Evolutionary conservation across 2,797 vertebrate genomes (phyloP).

Genomic region (Pygocentrus nattereri): DNA sequence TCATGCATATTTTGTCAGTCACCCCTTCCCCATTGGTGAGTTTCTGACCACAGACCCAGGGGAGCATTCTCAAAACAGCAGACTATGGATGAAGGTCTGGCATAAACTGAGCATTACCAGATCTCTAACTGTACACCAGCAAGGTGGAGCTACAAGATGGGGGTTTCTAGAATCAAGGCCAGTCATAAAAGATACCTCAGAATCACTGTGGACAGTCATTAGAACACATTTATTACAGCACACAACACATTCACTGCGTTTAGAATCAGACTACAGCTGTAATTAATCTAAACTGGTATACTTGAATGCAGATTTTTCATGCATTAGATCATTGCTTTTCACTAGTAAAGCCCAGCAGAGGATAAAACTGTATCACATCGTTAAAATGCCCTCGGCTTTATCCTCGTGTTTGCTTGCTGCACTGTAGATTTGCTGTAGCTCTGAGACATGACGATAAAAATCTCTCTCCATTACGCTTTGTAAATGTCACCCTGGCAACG

Average conservation of each 20-base stretch:
- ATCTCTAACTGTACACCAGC: too few relatives aligned
- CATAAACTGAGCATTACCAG: too few relatives aligned
- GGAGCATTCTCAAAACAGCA: too few relatives aligned
- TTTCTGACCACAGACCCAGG: too few relatives aligned
- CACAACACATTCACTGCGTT: too few relatives aligned
- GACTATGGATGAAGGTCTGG: too few relatives aligned
- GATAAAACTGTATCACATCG: neutral
- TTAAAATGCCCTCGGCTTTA: neutral
- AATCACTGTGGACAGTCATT: neutral
- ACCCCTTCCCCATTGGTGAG: too few relatives aligned
- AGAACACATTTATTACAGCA: neutral
- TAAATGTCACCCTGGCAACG: slow-evolving; percentile 52
- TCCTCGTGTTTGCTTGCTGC: slow-evolving; percentile 21
- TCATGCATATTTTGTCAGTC: too few relatives aligned
- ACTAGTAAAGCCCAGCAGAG: neutral
- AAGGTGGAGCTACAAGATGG: too few relatives aligned
- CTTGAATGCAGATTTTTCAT: slow-evolving; percentile 8
- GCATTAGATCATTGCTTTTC: slow-evolving; percentile 14
- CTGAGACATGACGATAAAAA: slow-evolving; percentile 57
- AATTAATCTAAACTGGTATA: neutral
- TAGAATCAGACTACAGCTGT: neutral
- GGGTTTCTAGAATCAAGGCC: too few relatives aligned
- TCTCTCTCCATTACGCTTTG: slow-evolving; percentile 50
- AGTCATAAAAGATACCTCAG: neutral
- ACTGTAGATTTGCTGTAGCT: slow-evolving; percentile 52